Evolutionary conservation across 2,888 invertebrate genomes (phyloP).

Genomic region (Allygus modestus): DNA sequence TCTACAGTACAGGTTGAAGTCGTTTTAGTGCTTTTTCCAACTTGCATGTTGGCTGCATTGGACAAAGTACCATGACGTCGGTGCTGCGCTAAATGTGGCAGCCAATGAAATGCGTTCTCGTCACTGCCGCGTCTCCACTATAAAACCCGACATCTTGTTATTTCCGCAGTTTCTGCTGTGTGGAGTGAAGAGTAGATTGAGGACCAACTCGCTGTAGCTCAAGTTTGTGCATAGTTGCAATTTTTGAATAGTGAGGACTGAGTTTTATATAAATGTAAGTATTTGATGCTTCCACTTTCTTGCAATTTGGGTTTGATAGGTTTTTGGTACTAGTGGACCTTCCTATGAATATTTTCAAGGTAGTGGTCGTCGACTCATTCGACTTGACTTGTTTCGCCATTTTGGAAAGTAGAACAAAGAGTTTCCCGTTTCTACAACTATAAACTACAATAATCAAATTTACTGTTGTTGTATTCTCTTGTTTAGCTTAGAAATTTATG

Average conservation of each 20-base stretch:
- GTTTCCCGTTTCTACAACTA: no score
- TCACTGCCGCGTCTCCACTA: neutral
- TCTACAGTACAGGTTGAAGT: no score
- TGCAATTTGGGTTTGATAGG: no score
- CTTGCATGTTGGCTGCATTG: neutral
- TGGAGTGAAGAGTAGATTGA: neutral
- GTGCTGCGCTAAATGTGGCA: slow-evolving; percentile 12
- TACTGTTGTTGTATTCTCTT: no score
- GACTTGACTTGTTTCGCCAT: no score
- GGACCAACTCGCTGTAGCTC: slow-evolving; percentile 9
- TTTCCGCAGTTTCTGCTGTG: neutral
- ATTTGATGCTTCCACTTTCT: no score
- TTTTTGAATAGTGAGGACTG: slow-evolving; percentile 19
- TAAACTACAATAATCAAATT: no score
- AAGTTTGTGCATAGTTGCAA: slow-evolving; percentile 9
- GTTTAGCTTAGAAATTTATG: no score
- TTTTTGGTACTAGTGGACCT: no score
- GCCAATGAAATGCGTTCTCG: slow-evolving; percentile 24
- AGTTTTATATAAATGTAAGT: neutral
- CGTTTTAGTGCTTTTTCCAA: neutral
- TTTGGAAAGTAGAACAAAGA: no score
- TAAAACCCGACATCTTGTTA: slow-evolving; percentile 26
- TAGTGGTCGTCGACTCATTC: no score
- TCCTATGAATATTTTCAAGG: no score
- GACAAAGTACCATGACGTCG: neutral